Evolutionary conservation across 2,113 vertebrate species (phyloP), one percentile per base, ranked within the genome.

Genomic region (Chrysemys picta): DNA sequence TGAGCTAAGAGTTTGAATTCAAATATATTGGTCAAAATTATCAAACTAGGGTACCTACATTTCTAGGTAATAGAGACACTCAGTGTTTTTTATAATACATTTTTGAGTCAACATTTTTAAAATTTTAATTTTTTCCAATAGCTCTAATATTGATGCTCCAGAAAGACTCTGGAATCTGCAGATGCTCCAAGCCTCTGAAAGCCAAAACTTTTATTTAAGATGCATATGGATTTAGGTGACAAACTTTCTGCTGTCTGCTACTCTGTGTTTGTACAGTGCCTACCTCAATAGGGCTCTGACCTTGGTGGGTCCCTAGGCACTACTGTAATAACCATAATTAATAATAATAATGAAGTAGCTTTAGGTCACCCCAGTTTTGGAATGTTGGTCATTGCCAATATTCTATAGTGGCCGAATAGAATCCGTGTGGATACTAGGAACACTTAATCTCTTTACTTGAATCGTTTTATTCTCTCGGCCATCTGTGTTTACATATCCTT

Each of bases 121-220:
- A 76, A 53, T 31, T 94, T 80, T 78, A 87, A 89, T 84, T 89
- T 45, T 76, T 89, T 19, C 35, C 85, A 62, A 62, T 42, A 56
- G 89, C 94, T 93, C 38, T 93, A 94, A 83, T 89, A 91, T 85
- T 92, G 65, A 35, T 95, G 35, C 50, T 95, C 80, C 81, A 87
- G 87, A 78, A 72, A 92, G 57, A 80, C 81, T 95, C 13, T 85
- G 12, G 25, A 45, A 4, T 47, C 42, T 78, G 21, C 45, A 47
- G 25, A 13, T 47, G 25, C 13, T 78, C 75, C 22, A 16, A 14
- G 6, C 75, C 75, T 47, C 75, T 78, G 75, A 45, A 78, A 76
- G 25, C 10, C 38, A 24, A 76, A 45, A 25, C 42, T 78, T 72
- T 45, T 47, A 78, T 47, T 45, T 47, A 27, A 27, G 42, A 72